phyloP scores from a whole-genome alignment of 2,113 vertebrate genomes.

The Seriola dumerili region DNA sequence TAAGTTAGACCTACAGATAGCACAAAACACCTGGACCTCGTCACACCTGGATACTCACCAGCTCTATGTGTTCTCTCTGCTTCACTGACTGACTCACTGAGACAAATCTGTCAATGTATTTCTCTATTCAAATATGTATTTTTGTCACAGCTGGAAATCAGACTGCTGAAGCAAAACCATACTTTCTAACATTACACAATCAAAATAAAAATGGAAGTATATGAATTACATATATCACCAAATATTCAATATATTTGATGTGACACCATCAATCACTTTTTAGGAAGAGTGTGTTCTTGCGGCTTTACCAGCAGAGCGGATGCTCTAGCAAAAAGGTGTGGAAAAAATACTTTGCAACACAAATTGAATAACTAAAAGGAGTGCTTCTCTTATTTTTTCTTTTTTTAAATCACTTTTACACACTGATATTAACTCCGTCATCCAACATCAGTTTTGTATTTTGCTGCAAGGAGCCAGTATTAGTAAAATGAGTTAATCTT shows the following conservation, averaged over 20 bases:
- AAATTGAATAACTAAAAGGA: background rate
- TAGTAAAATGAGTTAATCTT: background rate
- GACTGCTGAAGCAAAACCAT: background rate
- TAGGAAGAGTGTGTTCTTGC: background rate
- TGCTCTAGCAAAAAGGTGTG: background rate
- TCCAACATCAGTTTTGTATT: background rate
- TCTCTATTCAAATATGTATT: conserved; percentile 26
- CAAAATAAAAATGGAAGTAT: background rate
- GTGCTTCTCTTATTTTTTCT: background rate
- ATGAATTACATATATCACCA: background rate
- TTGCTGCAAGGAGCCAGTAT: background rate
- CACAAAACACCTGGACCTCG: conserved; percentile 60
- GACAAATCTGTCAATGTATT: conserved; percentile 4
- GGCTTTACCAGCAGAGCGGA: background rate
- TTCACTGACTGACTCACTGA: conserved; percentile 12
- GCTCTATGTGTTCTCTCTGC: conserved; percentile 12
- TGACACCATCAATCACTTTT: background rate
- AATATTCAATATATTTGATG: background rate
- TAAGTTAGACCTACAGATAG: conserved; percentile 58
- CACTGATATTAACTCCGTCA: background rate
- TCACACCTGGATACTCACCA: conserved; percentile 25
- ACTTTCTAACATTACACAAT: background rate
- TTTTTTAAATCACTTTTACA: background rate
- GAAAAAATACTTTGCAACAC: background rate
- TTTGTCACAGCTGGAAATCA: conserved; percentile 10